These are phyloP conservation scores for Dissostichus mawsoni DNA, from an alignment of 2,113 vertebrate species.

Conservation along the genomic window DNA sequence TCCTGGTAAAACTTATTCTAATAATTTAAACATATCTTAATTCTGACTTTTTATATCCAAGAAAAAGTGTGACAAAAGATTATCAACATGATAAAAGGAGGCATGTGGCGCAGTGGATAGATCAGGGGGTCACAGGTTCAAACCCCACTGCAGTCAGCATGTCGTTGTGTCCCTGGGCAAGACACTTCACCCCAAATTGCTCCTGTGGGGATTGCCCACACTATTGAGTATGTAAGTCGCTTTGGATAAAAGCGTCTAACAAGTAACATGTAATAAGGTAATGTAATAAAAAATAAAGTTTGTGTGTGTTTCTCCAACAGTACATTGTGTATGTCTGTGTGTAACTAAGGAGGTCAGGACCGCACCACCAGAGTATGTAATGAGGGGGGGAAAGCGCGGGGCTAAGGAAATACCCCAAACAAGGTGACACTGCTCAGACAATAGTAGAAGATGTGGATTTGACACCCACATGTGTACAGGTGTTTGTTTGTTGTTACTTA, in stretches of 20 bases:
- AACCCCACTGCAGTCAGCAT: too few relatives aligned
- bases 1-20: too few relatives aligned
- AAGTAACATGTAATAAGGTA: too few relatives aligned
- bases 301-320: background rate
- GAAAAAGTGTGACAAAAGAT: background rate
- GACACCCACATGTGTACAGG: background rate
- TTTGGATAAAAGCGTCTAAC: too few relatives aligned
- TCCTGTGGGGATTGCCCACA: too few relatives aligned
- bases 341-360: background rate
- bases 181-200: too few relatives aligned
- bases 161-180: too few relatives aligned
- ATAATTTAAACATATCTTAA: too few relatives aligned
- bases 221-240: too few relatives aligned
- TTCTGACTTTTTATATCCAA: background rate
- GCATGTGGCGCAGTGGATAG: too few relatives aligned
- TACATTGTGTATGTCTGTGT: background rate
- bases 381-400: slow-evolving; percentile 14
- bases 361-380: background rate
- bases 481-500: background rate
- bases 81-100: background rate
- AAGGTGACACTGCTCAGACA: slow-evolving; percentile 16
- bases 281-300: too few relatives aligned
- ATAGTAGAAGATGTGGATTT: background rate
- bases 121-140: too few relatives aligned
- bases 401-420: slow-evolving; percentile 14